Evolutionary conservation across 1,140 invertebrate species (phyloP), one percentile per base, ranked within the genome.

Genomic region (Caenorhabditis inopinata): DNA sequence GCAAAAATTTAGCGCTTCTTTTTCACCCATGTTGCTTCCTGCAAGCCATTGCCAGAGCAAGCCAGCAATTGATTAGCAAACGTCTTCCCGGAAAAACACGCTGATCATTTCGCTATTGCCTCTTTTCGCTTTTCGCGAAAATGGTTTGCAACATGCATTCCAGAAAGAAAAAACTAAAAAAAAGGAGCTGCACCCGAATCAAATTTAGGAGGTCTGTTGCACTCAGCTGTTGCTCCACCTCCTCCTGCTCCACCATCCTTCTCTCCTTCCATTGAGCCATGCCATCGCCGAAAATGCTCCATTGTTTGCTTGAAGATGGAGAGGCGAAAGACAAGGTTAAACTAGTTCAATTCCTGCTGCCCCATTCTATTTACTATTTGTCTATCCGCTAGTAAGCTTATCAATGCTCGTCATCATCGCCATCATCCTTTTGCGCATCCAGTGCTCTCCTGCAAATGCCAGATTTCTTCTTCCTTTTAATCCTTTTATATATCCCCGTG

Each of bases 191-290:
- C 21, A 9, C 2, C n/a, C 18, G n/a, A 68, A 68, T 68, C 32
- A 42, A 68, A 68, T 68, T 68, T 68, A 68, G 58, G 18, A 68
- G 58, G 58, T 68, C 58, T 11, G 25, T 68, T 68, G 58, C 32
- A 42, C 58, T 21, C 58, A 16, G 5, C 18, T 51, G 6, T 9
- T 25, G 23, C 21, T 48, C 47, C 7, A 12, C 21, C n/a, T 51
- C 18, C 27, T 25, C 27, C 49, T 16, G 4, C 14, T 25, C 23
- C 49, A 11, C 49, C 23, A 21, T n/a, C 6, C 27, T 25, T 25
- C 49, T 16, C 12, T 29, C 32, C 12, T 14, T 38, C 29, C n/a
- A 29, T 6, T n/a, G 12, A 1, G 3, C 27, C 12, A 16, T n/a
- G 12, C 32, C 14, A 25, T 62, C 11, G 5, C 51, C 58, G 23